These are phyloP conservation scores for Lordiphosa andalusiaca DNA, from an alignment of 2,888 invertebrate species.

Conservation along the genomic window DNA sequence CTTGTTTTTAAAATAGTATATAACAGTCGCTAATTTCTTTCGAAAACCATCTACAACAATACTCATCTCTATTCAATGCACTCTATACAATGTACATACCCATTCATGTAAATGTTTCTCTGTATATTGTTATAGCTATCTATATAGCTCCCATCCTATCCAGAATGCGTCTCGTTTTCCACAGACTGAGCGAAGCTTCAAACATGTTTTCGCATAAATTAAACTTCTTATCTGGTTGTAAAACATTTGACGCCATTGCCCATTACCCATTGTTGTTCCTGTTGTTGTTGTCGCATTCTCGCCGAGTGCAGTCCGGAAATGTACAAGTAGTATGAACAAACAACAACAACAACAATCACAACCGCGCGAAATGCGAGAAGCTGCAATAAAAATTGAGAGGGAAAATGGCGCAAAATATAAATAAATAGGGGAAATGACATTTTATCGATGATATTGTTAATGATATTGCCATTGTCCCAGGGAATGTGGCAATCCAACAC, in stretches of 20 bases:
- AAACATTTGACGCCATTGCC: constrained; percentile 68
- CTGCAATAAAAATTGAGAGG: constrained; percentile 18
- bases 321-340: constrained; percentile 14
- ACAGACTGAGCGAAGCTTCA: constrained; percentile 42
- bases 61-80: too few species aligned
- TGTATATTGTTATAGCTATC: constrained; percentile 23
- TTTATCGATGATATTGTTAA: constrained; percentile 62
- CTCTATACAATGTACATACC: not conserved
- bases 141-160: constrained; percentile 38
- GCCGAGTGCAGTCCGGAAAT: constrained; percentile 46
- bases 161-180: constrained; percentile 15
- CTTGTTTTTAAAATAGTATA: too few species aligned
- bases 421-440: constrained; percentile 55
- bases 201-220: constrained; percentile 77
- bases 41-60: too few species aligned
- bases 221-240: constrained; percentile 74
- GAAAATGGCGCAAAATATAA: constrained; percentile 44
- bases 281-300: constrained; percentile 30
- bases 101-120: not conserved
- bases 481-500: constrained; percentile 1
- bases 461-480: constrained; percentile 40
- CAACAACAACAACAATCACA: constrained; percentile 19
- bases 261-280: too few species aligned
- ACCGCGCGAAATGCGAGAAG: constrained; percentile 13
- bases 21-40: too few species aligned